A percentile compares a stretch with the other conserved stretches of the same genome.
Conservation (phyloP, 1,140 invertebrate genomes). For the Gryon sp. region DNA sequence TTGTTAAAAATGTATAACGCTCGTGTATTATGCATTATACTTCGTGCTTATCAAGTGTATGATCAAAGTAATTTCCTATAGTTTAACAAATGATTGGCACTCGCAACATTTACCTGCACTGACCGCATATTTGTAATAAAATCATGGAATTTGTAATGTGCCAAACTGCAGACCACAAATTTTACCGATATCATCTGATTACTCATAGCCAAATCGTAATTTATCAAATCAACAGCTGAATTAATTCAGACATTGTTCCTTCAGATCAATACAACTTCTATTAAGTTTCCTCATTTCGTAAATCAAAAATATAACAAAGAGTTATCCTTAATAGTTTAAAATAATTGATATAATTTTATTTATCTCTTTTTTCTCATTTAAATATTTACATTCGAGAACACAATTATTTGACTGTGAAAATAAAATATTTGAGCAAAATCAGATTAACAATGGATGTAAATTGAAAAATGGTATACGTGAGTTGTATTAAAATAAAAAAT, state of each 20-base stretch:
- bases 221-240: constrained; percentile 46
- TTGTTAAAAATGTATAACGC: constrained; percentile 29
- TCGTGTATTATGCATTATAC: not conserved
- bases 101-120: constrained; percentile 1
- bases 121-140: constrained; percentile 42
- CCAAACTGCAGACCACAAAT: constrained; percentile 47
- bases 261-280: constrained; percentile 40
- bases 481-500: too few species aligned
- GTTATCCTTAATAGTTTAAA: not conserved
- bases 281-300: not conserved
- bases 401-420: too few species aligned
- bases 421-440: too few species aligned
- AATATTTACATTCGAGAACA: too few species aligned
- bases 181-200: constrained; percentile 57
- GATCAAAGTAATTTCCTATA: constrained; percentile 44
- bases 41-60: constrained; percentile 13
- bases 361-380: too few species aligned
- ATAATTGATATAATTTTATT: too few species aligned
- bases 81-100: constrained; percentile 42
- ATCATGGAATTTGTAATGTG: constrained; percentile 51
- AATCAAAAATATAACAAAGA: constrained; percentile 12
- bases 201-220: constrained; percentile 36
- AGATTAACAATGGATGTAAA: too few species aligned
- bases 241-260: constrained; percentile 21
- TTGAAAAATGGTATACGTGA: too few species aligned